Conservation (phyloP, 2,113 vertebrate species). For the Upupa epops region DNA sequence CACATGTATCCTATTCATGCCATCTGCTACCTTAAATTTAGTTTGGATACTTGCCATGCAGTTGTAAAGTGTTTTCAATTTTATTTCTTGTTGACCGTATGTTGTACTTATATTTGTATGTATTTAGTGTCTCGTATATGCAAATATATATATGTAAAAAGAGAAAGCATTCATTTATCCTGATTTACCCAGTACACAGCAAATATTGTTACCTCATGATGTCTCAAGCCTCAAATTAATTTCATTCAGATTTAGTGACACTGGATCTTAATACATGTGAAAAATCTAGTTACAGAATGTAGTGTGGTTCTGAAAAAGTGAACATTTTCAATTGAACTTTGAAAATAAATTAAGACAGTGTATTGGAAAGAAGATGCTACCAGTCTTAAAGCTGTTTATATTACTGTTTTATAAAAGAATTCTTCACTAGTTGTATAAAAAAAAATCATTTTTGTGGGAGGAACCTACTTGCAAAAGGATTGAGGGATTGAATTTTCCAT, state of each 20-base stretch:
- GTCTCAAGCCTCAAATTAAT: conserved; percentile 11
- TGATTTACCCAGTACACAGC: not conserved
- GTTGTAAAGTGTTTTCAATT: conserved; percentile 60
- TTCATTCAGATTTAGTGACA: not conserved
- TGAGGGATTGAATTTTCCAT: not conserved
- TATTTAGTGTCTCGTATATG: not conserved
- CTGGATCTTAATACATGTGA: not conserved
- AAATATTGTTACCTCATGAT: not conserved
- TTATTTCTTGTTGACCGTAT: conserved; percentile 65
- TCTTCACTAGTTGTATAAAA: not conserved
- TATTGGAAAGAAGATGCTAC: not conserved
- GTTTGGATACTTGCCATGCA: conserved; percentile 65
- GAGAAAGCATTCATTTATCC: conserved; percentile 15
- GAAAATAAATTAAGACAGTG: not conserved
- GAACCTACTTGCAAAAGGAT: not conserved
- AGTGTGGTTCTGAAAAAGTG: not conserved
- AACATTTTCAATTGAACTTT: not conserved
- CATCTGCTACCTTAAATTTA: conserved; percentile 71
- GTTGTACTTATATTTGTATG: conserved; percentile 45
- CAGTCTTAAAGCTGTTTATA: not conserved
- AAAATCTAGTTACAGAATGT: not conserved
- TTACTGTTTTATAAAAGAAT: not conserved
- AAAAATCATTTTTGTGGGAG: not conserved
- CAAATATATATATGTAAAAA: not conserved
- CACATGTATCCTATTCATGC: conserved; percentile 63